Base-by-base conservation (phyloP, 2,113 vertebrate species). In the Hippocampus mohnikei region DNA sequence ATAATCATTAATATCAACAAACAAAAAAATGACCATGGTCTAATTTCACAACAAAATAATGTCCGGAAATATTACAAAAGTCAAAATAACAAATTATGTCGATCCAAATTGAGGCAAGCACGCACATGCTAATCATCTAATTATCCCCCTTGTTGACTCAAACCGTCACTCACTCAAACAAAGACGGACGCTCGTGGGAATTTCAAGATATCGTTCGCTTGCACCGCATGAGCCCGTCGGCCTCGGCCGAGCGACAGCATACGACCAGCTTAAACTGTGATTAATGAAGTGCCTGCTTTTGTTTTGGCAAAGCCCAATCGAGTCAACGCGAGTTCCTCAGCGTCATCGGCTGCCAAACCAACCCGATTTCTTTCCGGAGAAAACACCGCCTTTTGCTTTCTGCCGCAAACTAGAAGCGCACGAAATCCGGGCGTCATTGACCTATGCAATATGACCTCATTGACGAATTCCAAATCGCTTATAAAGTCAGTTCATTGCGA, bases 91-190 rank as follows among this genome's bases (percentile, higher is more conserved):
- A 1, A 37, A 67, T 53, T 69, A 62, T 70, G 33, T 65, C 58
- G 50, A 74, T 65, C 25, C 65, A 67, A 66, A 23, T 52, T 46
- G 33, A 62, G 61, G 23, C 63, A 53, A 41, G 52, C 55, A 53
- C 70, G 72, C 62, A 74, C 76, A 84, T 68, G 71, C 65, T 76
- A 82, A 85, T 73, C n/a, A 66, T 65, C 40, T 81, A 85, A 85
- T 85, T 81, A 85, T 78, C 70, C 76, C 29, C 64, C 59, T 42
- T 76, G 72, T 66, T 85, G 66, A 76, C 66, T 72, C 58, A 72
- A 5, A 9, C 41, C 60, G 61, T 72, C 68, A 56, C 61, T 62
- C 50, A 58, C 29, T 25, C 27, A 41, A 46, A 60, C 41, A 46
- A 29, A 67, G 69, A 55, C 52, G n/a, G 41, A 71, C 60, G 73